Conservation (phyloP, 2,888 invertebrate genomes). For the Calliphora vomitoria region DNA sequence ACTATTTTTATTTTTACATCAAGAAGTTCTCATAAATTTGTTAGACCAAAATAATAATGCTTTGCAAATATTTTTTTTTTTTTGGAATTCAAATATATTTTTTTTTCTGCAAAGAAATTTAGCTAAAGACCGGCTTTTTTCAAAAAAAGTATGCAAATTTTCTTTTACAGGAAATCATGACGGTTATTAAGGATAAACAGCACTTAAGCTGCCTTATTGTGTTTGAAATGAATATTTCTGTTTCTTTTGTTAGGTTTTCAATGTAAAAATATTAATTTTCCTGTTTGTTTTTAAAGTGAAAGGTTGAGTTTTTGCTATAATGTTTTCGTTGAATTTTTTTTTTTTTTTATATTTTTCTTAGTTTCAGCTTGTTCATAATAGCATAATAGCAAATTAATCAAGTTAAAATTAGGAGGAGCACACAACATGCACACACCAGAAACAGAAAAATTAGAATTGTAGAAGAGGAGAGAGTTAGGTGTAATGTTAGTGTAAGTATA, state of each 20-base stretch:
- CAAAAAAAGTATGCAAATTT: constrained; percentile 20
- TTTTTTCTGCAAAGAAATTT: background rate
- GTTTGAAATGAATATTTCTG: background rate
- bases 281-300: background rate
- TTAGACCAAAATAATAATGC: background rate
- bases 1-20: background rate
- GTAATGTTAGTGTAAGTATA: background rate
- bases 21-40: background rate
- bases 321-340: background rate
- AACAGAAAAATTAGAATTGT: background rate
- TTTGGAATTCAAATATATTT: background rate
- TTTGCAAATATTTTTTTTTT: background rate
- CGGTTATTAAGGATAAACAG: background rate
- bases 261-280: background rate
- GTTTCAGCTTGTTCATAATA: background rate
- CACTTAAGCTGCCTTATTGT: background rate
- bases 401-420: background rate
- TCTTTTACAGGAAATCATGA: background rate
- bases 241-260: background rate
- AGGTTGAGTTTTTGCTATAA: background rate
- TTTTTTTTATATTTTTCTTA: background rate
- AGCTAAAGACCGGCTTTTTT: constrained; percentile 42
- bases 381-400: background rate
- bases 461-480: background rate
- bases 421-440: background rate